Base-by-base conservation (phyloP, 2,888 invertebrate genomes). In the Boloria selene region DNA sequence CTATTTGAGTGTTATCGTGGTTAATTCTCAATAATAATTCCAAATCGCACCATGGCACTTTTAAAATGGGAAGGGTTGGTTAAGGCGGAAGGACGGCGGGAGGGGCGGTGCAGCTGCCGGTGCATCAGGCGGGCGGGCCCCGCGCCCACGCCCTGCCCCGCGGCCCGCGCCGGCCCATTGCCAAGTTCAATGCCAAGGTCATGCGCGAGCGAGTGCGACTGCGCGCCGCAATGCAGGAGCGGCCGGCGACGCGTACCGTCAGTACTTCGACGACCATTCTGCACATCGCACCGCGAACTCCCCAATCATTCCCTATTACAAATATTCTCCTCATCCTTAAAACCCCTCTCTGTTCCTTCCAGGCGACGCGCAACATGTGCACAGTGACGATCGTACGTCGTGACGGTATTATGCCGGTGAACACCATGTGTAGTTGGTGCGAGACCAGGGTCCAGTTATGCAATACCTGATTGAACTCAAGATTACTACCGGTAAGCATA, bases 101-200 rank as follows among this genome's bases (percentile, higher is more conserved):
- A 78, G 85, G 88, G 86, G 88, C 84, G 87, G 86, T 88, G 89
- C 90, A 90, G 89, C 87, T 88, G 88, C 82, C 83, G 84, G 84
- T 88, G 88, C 88, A 88, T 86, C 86, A 81, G 79, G 73, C 69
- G 70, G 71, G 73, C 68, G 72, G 66, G 74, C 72, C 67, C 70
- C 72, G 79, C 76, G 67, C 73, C 73, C 74, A 70, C 71, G 65
- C 79, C 31, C 31, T 38, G 81, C 83, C 87, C 71, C 75, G 73
- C 79, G 72, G 74, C 78, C 81, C 86, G 82, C 85, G 83, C 84
- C 89, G 85, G 86, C 88, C 90, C 92, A 91, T 90, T 94, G 94
- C 94, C 95, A 95, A 95, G 95, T 95, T 95, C 95, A 95, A 94
- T 95, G 95, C 95, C 95, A 95, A 95, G 95, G 95, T 94, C 94